phyloP scores from a whole-genome alignment of 2,797 vertebrate species.

The Diceros bicornis region DNA sequence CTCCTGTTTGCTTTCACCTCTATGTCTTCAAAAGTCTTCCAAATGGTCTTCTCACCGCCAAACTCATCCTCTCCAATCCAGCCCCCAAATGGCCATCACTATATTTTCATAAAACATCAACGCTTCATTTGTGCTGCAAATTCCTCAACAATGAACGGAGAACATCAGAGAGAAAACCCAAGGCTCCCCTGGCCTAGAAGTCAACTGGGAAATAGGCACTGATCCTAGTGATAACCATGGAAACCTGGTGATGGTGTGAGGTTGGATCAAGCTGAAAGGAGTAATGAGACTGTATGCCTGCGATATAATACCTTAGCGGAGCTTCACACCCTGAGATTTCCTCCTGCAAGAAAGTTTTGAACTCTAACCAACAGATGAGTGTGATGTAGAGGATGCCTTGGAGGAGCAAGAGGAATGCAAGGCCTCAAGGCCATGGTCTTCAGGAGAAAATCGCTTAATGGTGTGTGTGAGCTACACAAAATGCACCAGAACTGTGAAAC shows the following conservation, averaged over 20 bases:
- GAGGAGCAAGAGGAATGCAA: background rate
- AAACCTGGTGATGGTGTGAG: background rate
- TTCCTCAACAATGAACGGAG: conserved; percentile 45
- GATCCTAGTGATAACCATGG: background rate
- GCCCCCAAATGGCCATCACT: background rate
- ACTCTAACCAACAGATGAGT: background rate
- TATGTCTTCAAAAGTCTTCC: background rate
- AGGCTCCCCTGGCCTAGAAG: background rate
- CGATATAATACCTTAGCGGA: background rate
- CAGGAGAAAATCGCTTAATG: background rate
- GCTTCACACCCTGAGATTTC: background rate
- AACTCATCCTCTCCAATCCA: background rate
- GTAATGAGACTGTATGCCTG: background rate
- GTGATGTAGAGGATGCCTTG: background rate
- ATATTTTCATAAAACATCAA: background rate
- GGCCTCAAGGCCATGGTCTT: background rate
- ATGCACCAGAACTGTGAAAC: background rate
- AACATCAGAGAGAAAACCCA: background rate
- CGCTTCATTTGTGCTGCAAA: conserved; percentile 27
- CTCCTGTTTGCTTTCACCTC: background rate
- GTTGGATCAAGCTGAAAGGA: background rate
- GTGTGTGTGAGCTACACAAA: background rate
- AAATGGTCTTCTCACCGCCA: background rate
- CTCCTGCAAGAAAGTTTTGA: conserved; percentile 27
- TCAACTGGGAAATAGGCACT: background rate